phyloP scores from a whole-genome alignment of 2,888 invertebrate genomes.

The Ochropacha duplaris region DNA sequence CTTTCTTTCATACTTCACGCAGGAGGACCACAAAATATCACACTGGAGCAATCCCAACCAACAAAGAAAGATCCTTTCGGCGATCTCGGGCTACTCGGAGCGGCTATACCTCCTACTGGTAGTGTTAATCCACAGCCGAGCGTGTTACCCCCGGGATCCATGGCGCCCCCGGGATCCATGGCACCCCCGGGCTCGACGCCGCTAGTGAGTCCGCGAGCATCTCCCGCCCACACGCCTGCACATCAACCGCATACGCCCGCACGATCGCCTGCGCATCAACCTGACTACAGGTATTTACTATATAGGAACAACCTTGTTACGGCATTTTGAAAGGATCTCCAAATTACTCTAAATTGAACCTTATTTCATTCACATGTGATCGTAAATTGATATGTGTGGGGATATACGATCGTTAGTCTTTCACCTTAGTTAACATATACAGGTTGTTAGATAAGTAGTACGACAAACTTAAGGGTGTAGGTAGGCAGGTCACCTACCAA shows the following conservation, averaged over 20 bases:
- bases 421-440: too few relatives aligned
- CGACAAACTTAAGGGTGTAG: too few relatives aligned
- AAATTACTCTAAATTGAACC: too few relatives aligned
- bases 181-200: constrained; percentile 28
- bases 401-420: too few relatives aligned
- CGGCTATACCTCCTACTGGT: constrained; percentile 21
- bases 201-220: constrained; percentile 53
- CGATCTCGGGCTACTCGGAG: constrained; percentile 82
- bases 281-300: constrained; percentile 69
- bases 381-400: too few relatives aligned
- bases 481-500: too few relatives aligned
- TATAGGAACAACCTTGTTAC: too few relatives aligned
- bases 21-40: constrained; percentile 66
- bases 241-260: constrained; percentile 57
- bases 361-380: too few relatives aligned
- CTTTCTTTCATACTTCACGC: not conserved
- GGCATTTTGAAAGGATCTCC: too few relatives aligned
- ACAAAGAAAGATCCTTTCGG: constrained; percentile 87
- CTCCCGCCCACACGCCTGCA: constrained; percentile 65
- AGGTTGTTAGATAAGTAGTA: too few relatives aligned
- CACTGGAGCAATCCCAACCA: constrained; percentile 72
- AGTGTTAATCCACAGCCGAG: constrained; percentile 9
- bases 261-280: constrained; percentile 70
- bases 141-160: not conserved
- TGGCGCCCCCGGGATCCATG: constrained; percentile 3